phyloP scores from a whole-genome alignment of 2,113 vertebrate genomes.

The Urocynchramus pylzowi region DNA sequence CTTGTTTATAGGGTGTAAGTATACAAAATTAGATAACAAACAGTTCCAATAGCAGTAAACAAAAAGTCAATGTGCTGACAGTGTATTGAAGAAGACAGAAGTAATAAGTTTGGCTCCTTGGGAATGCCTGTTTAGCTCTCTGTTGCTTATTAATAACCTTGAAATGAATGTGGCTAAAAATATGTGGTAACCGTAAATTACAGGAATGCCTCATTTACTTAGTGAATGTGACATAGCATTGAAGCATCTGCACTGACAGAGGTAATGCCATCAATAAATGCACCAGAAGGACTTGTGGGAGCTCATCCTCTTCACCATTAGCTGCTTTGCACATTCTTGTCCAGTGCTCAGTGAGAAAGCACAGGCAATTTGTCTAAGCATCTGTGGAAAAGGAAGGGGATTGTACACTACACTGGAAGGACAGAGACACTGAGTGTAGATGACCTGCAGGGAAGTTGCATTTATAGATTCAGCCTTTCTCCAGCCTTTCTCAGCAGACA shows the following conservation, averaged over 20 bases:
- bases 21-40: conserved; percentile 40
- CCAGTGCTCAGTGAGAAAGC: neutral
- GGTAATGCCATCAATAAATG: neutral
- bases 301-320: neutral
- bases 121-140: neutral
- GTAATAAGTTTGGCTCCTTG: neutral
- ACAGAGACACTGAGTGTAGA: neutral
- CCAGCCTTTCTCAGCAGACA: neutral
- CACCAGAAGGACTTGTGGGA: neutral
- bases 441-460: neutral
- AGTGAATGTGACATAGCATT: neutral
- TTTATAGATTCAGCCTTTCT: neutral
- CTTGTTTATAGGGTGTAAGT: neutral
- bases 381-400: neutral
- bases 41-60: neutral
- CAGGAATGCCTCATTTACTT: neutral
- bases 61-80: conserved; percentile 1
- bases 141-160: neutral
- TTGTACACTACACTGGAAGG: neutral
- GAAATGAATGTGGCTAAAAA: neutral
- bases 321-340: neutral
- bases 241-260: neutral
- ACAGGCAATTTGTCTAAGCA: neutral
- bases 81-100: conserved; percentile 4
- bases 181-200: neutral